Conservation (phyloP, 2,797 vertebrate genomes). For the Lagocephalus sceleratus region DNA sequence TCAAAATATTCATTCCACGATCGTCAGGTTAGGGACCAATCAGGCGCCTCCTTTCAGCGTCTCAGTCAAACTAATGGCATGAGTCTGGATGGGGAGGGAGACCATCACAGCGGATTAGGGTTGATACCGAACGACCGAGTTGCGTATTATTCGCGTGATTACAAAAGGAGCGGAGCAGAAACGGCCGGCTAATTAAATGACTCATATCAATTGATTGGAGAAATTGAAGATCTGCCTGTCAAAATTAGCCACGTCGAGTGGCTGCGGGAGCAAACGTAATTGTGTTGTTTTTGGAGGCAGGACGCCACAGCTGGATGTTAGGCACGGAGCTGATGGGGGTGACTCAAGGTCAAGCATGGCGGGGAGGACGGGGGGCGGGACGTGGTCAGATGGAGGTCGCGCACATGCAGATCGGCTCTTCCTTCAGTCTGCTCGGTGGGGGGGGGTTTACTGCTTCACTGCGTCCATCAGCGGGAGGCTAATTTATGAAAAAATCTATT, state of each 20-base stretch:
- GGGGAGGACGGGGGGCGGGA: constrained; percentile 22
- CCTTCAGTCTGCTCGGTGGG: constrained; percentile 16
- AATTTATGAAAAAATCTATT: background rate
- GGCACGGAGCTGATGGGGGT: constrained; percentile 26
- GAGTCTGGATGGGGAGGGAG: constrained; percentile 62
- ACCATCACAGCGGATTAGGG: constrained; percentile 73
- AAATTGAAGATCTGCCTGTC: constrained; percentile 74
- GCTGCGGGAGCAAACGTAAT: constrained; percentile 61
- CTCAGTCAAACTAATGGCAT: constrained; percentile 61
- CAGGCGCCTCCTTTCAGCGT: constrained; percentile 59
- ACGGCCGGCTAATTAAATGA: constrained; percentile 74
- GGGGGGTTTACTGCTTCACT: background rate
- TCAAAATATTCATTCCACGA: constrained; percentile 27
- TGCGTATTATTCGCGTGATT: constrained; percentile 77
- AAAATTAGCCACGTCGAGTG: constrained; percentile 63
- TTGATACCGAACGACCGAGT: constrained; percentile 74
- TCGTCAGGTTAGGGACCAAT: constrained; percentile 51
- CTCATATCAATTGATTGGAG: constrained; percentile 77
- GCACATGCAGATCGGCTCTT: constrained; percentile 32
- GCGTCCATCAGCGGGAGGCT: background rate
- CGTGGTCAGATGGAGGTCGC: constrained; percentile 26
- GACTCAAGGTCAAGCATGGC: constrained; percentile 61
- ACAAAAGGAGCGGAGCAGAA: constrained; percentile 72
- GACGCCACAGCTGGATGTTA: constrained; percentile 54
- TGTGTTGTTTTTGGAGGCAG: constrained; percentile 66